Evolutionary conservation across 2,113 vertebrate genomes (phyloP), one percentile per base, ranked within the genome.

Genomic region (Thymallus thymallus): DNA sequence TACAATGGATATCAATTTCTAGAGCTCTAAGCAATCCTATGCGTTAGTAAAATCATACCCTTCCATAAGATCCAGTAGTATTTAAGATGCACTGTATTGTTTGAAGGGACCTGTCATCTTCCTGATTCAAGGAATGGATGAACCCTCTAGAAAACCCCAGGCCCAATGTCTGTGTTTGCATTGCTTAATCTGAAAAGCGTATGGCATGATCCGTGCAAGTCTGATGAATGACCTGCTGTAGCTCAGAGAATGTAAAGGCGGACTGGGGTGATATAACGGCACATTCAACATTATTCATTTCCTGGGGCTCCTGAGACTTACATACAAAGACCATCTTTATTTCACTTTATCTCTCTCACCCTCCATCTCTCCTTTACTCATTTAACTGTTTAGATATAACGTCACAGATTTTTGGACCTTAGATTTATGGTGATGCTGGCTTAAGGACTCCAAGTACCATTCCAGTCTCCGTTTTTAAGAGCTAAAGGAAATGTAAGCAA

Each of bases 121-220:
- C 61, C 62, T 16, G 68, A 22, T 69, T 76, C 69, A 72, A 51
- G 76, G 70, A 87, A 83, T 71, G 78, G 79, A 86, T 88, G 80
- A 79, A 70, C 5, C 61, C 23, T 20, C 22, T 24, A 24, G 61
- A 13, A 23, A 24, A 26, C 5, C 1, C 77, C 71, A 76, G 79
- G 62, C 74, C 48, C 48, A 12, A 16, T 6, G 73, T 83, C 80
- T 80, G 69, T 71, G 72, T 82, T 80, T 79, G 62, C 76, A 29
- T 82, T 63, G 58, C 83, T 78, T 87, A 80, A 91, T 89, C 75
- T 84, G 56, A 85, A 89, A 86, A 78, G 73, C 80, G 58, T 84
- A 76, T 77, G 81, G 69, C 45, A 18, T 24, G 76, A 83, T 74
- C 41, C 29, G 56, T 7, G 20, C 26, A 66, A 64, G 48, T 75